These are phyloP conservation scores for Cancer borealis DNA, from an alignment of 2,888 invertebrate species.

Conservation along the genomic window DNA sequence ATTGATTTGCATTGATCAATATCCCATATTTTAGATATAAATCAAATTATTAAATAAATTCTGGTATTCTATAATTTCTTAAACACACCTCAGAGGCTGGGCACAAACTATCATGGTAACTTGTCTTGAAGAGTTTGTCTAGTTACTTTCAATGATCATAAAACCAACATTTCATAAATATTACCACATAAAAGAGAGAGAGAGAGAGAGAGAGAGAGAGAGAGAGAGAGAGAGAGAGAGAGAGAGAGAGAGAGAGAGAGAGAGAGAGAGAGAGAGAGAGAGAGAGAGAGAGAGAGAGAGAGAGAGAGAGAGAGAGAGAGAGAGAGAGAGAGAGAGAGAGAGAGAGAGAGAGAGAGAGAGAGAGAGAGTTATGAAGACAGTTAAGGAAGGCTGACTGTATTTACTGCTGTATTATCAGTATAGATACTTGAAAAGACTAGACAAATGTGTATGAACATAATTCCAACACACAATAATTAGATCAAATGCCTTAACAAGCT, in stretches of 20 bases:
- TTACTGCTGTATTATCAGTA: background rate
- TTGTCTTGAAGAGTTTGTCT: background rate
- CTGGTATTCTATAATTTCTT: background rate
- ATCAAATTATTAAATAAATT: background rate
- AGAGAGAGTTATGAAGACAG: too few relatives aligned
- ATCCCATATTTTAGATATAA: background rate
- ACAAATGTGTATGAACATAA: background rate
- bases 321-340: too few relatives aligned
- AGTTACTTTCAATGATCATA: background rate
- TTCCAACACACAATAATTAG: background rate
- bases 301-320: too few relatives aligned
- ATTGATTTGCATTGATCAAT: background rate
- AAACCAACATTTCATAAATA: background rate
- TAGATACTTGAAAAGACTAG: background rate
- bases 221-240: constrained; percentile 31
- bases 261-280: background rate
- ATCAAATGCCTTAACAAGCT: background rate
- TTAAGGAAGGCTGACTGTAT: background rate
- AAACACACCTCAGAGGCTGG: background rate
- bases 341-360: too few relatives aligned
- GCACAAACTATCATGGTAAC: background rate
- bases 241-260: constrained; percentile 26
- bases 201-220: constrained; percentile 32
- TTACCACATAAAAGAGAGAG: background rate
- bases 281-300: too few relatives aligned